A percentile compares a stretch with the other conserved stretches of the same genome.
Conservation (phyloP, 2,888 invertebrate genomes). For the Ptilodon capucinus region DNA sequence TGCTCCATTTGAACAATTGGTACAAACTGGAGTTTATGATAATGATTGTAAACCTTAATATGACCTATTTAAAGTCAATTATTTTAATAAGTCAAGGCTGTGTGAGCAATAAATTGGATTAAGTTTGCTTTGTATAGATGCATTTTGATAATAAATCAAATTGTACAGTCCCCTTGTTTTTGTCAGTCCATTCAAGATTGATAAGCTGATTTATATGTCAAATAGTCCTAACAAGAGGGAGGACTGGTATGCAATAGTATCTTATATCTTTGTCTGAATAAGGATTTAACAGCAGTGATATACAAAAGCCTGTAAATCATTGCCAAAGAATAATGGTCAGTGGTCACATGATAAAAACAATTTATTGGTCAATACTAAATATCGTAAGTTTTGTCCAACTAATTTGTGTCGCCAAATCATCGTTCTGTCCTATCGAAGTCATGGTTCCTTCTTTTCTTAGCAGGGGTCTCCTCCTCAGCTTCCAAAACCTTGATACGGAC, state of each 20-base stretch:
- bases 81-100: conserved; percentile 56
- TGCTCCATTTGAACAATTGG: too few species aligned
- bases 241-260: too few species aligned
- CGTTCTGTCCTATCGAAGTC: conserved; percentile 20
- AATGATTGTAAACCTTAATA: conserved; percentile 13
- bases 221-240: too few species aligned
- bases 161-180: not conserved
- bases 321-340: conserved; percentile 43
- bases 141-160: conserved; percentile 29
- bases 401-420: conserved; percentile 3
- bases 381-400: too few species aligned
- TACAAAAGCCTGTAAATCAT: conserved; percentile 17
- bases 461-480: conserved; percentile 86
- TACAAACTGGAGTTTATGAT: too few species aligned
- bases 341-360: conserved; percentile 12
- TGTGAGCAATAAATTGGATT: conserved; percentile 55
- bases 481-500: conserved; percentile 93
- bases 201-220: too few species aligned
- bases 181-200: not conserved
- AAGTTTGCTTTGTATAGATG: conserved; percentile 35
- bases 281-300: conserved; percentile 1
- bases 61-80: conserved; percentile 44
- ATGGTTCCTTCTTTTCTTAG: conserved; percentile 43
- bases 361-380: conserved; percentile 44
- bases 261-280: too few species aligned